phyloP scores from a whole-genome alignment of 2,797 vertebrate species.

The Manis javanica region DNA sequence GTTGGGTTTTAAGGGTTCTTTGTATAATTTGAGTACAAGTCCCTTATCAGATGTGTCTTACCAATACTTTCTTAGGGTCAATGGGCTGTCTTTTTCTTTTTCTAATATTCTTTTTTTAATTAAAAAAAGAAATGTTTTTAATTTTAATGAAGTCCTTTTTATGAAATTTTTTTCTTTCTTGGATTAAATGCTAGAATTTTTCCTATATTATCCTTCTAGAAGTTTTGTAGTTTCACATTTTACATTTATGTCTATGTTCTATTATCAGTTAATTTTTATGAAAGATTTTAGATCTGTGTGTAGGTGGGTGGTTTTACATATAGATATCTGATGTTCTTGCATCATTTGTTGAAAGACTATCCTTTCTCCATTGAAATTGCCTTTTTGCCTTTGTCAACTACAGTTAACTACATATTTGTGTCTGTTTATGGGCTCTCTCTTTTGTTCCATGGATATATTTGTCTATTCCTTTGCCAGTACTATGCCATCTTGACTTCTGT shows the following conservation, averaged over 20 bases:
- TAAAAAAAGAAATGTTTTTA: neutral
- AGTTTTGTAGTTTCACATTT: conserved; percentile 2
- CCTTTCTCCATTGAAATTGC: neutral
- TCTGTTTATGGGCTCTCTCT: neutral
- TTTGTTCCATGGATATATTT: neutral
- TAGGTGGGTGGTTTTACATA: neutral
- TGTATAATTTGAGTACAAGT: neutral
- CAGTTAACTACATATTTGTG: neutral
- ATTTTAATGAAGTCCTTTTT: neutral
- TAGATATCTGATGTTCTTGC: neutral
- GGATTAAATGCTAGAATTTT: neutral
- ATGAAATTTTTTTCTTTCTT: neutral
- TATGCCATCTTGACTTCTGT: neutral
- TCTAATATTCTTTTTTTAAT: too few relatives aligned
- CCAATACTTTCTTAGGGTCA: neutral
- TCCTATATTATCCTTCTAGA: neutral
- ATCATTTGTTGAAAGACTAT: neutral
- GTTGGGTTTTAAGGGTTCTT: neutral
- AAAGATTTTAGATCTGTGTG: neutral
- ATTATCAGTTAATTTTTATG: conserved; percentile 37
- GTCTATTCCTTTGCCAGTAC: neutral
- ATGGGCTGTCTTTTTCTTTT: neutral
- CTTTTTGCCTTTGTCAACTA: neutral
- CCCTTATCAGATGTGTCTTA: neutral
- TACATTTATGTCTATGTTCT: neutral